Evolutionary conservation across 2,113 vertebrate genomes (phyloP).

Genomic region (Phyllopteryx taeniolatus): DNA sequence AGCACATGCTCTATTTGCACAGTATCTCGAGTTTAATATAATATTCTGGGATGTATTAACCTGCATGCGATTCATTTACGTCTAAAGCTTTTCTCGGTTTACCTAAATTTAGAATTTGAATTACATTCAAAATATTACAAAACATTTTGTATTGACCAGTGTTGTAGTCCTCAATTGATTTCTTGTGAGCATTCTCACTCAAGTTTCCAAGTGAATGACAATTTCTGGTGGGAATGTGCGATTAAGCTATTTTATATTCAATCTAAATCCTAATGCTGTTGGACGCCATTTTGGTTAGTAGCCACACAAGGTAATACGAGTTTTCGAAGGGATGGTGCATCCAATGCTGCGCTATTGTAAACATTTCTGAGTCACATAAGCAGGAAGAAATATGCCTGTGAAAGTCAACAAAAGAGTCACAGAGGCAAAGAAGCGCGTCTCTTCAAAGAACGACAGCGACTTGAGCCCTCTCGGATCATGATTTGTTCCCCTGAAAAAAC

Average conservation of each 20-base stretch:
- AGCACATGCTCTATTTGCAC: too few species aligned
- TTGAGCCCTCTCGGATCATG: conserved; percentile 26
- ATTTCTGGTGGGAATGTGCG: too few species aligned
- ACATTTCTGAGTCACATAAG: neutral
- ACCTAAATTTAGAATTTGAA: too few species aligned
- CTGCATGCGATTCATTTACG: too few species aligned
- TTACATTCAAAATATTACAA: too few species aligned
- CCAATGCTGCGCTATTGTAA: neutral
- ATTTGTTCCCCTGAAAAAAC: neutral
- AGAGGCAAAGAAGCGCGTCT: conserved; percentile 16
- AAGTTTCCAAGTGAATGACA: too few species aligned
- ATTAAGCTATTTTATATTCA: neutral
- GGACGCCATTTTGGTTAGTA: neutral
- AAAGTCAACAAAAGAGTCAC: conserved; percentile 7
- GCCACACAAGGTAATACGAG: neutral
- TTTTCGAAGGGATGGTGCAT: neutral
- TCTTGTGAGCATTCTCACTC: too few species aligned
- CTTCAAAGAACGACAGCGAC: conserved; percentile 28
- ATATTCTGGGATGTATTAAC: too few species aligned
- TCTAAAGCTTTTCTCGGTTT: too few species aligned
- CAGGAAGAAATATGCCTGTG: neutral
- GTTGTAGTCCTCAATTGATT: too few species aligned
- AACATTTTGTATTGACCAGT: too few species aligned
- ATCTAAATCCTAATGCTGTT: neutral
- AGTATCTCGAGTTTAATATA: too few species aligned